Evolutionary conservation across 2,888 invertebrate species (phyloP).

Genomic region (Eristalis intricaria): DNA sequence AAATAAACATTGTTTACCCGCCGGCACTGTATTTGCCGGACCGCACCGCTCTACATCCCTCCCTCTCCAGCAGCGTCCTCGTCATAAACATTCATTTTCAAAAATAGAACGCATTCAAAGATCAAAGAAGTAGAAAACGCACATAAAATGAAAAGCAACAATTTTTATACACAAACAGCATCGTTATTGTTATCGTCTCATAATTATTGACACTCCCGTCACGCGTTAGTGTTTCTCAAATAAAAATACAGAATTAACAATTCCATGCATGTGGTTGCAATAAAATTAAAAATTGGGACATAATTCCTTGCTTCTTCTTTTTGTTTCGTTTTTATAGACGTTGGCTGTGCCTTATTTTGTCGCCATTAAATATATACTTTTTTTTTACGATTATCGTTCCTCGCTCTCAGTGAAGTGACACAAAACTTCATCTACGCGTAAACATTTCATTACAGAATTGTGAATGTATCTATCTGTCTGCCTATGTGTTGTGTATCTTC

Average conservation of each 20-base stretch:
- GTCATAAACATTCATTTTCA: background rate
- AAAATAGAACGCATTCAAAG: constrained; percentile 35
- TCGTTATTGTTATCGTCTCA: constrained; percentile 53
- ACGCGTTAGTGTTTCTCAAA: constrained; percentile 48
- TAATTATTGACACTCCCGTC: constrained; percentile 62
- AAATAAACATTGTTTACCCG: background rate
- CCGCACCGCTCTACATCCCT: background rate
- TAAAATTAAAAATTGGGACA: constrained; percentile 63
- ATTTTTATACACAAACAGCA: constrained; percentile 26
- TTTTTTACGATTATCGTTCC: constrained; percentile 62
- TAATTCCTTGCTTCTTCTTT: constrained; percentile 20
- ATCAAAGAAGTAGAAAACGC: constrained; percentile 15
- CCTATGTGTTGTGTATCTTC: too few relatives aligned
- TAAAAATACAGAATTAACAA: constrained; percentile 50
- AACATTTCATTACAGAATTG: constrained; percentile 39
- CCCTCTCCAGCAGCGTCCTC: background rate
- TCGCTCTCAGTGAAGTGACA: constrained; percentile 19
- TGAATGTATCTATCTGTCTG: constrained; percentile 16
- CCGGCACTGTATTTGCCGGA: background rate
- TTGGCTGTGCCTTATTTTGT: constrained; percentile 33
- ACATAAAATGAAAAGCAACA: background rate
- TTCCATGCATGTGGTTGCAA: constrained; percentile 61
- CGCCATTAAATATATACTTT: constrained; percentile 43
- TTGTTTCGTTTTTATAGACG: constrained; percentile 13
- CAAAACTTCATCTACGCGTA: constrained; percentile 36